Conservation (phyloP, 23 tunicate species). For the Aplidium turbinatum region DNA sequence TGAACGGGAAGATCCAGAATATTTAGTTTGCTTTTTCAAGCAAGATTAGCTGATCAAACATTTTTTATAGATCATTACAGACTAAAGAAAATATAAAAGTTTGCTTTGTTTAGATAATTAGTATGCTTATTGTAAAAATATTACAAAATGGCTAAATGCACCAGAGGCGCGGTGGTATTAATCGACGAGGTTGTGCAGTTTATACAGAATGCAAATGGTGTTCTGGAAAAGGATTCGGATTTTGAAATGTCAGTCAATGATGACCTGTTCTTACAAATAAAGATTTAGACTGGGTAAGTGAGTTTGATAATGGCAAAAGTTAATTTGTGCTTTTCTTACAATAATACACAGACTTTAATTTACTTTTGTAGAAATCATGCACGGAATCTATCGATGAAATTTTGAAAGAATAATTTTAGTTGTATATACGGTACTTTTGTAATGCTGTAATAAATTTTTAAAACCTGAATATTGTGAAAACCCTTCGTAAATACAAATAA, state of each 20-base stretch:
- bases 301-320: conserved; percentile 13
- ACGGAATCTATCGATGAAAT: conserved; percentile 5
- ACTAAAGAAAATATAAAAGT: neutral
- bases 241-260: neutral
- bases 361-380: conserved; percentile 17
- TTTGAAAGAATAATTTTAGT: neutral
- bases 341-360: conserved; percentile 7
- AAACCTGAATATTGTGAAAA: no score
- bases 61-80: neutral
- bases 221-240: neutral
- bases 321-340: neutral
- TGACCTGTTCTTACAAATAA: neutral
- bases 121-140: neutral
- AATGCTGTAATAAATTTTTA: neutral
- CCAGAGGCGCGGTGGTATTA: neutral
- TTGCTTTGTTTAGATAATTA: neutral
- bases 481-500: neutral
- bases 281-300: conserved; percentile 6
- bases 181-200: neutral
- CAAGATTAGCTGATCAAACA: no score
- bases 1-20: no score
- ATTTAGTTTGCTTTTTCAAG: no score
- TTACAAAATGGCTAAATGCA: neutral
- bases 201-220: neutral
- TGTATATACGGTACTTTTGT: neutral